These are phyloP conservation scores for Rhinogobio ventralis DNA, from an alignment of 2,797 vertebrate genomes.

Conservation along the genomic window DNA sequence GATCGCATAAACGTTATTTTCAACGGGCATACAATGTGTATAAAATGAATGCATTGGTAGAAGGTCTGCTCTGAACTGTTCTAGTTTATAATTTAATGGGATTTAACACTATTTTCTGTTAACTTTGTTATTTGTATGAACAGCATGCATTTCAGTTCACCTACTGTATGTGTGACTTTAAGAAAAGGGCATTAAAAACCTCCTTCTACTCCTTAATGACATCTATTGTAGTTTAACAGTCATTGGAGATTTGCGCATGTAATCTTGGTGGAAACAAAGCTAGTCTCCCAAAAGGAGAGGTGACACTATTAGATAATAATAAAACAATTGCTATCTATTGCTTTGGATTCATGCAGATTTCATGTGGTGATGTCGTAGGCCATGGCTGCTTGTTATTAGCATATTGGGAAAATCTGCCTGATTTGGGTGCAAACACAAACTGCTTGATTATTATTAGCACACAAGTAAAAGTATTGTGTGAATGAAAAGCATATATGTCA, in stretches of 20 bases:
- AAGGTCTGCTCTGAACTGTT: background rate
- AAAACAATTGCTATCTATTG: background rate
- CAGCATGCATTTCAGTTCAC: constrained; percentile 11
- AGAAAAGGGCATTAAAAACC: background rate
- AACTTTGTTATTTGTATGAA: background rate
- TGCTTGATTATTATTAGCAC: background rate
- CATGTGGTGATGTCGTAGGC: constrained; percentile 1
- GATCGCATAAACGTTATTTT: background rate
- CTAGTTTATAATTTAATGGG: background rate
- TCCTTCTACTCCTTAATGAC: background rate
- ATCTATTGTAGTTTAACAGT: background rate
- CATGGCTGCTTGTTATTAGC: background rate
- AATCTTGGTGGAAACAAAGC: background rate
- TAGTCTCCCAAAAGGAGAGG: background rate
- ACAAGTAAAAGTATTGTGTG: background rate
- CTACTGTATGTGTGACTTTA: background rate
- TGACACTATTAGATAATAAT: background rate
- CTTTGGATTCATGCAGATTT: background rate
- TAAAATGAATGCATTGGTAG: background rate
- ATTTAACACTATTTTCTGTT: background rate
- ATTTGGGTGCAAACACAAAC: background rate
- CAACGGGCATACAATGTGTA: background rate
- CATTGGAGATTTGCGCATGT: background rate
- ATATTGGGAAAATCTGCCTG: background rate
- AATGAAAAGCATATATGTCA: background rate